A percentile compares a stretch with the other conserved stretches of the same genome.
These are phyloP conservation scores for Nomada ferruginata DNA, from an alignment of 2,888 invertebrate species.

Conservation along the genomic window DNA sequence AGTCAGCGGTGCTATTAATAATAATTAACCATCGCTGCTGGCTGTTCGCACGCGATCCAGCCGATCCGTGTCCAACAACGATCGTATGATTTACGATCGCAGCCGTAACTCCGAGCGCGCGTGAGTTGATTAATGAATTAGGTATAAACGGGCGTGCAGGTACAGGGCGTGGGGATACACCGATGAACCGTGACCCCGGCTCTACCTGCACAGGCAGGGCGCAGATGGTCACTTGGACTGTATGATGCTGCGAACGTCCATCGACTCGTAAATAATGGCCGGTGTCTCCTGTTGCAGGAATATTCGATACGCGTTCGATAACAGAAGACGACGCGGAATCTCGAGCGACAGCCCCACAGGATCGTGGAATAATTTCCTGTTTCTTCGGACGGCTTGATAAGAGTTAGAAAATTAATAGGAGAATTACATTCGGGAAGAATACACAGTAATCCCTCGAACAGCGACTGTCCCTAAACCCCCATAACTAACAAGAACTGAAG, in stretches of 20 bases:
- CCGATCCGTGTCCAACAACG: conserved; percentile 28
- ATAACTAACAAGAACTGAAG: too few species aligned
- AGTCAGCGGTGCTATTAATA: conserved; percentile 35
- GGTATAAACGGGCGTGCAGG: not conserved
- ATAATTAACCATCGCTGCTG: conserved; percentile 37
- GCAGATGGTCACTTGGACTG: conserved; percentile 42
- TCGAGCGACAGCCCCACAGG: not conserved
- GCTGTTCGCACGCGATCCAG: not conserved
- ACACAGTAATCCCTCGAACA: too few species aligned
- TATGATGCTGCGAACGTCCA: conserved; percentile 48
- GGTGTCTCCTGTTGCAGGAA: conserved; percentile 7
- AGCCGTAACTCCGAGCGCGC: conserved; percentile 12
- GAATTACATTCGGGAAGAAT: too few species aligned
- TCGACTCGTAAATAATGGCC: conserved; percentile 21
- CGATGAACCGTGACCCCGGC: conserved; percentile 53
- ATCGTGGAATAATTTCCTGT: not conserved
- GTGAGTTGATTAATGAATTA: conserved; percentile 57
- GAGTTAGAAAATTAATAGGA: too few species aligned
- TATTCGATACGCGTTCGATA: conserved; percentile 6
- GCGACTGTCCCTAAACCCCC: too few species aligned
- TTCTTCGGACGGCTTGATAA: not conserved
- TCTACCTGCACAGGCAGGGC: not conserved
- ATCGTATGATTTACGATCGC: conserved; percentile 54
- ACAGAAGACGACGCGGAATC: too few species aligned
- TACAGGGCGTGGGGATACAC: conserved; percentile 12